Evolutionary conservation across 2,888 invertebrate genomes (phyloP).

Genomic region (Thereva nobilitata): DNA sequence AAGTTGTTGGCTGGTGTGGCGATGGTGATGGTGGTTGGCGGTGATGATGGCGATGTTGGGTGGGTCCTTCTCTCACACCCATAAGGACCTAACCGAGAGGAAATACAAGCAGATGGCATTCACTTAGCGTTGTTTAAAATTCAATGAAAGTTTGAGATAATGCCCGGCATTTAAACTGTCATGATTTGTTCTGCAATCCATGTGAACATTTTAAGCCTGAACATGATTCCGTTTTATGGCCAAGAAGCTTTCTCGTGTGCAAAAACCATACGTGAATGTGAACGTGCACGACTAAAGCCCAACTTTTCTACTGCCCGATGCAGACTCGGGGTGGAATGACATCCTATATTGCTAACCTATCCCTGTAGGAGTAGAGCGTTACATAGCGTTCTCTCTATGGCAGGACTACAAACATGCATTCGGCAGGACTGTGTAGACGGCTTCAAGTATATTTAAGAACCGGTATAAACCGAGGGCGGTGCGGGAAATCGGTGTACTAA

Average conservation of each 20-base stretch:
- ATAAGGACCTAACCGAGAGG: no score
- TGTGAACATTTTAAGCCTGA: constrained; percentile 24
- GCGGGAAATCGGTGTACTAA: background rate
- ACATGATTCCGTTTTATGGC: constrained; percentile 32
- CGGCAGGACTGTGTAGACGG: background rate
- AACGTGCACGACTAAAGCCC: no score
- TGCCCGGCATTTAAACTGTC: constrained; percentile 14
- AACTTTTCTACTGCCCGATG: background rate
- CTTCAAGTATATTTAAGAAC: background rate
- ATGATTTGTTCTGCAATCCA: constrained; percentile 27
- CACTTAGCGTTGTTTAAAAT: constrained; percentile 8
- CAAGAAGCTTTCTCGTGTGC: constrained; percentile 31
- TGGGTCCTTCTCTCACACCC: no score
- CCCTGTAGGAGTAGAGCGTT: no score
- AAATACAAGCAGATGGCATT: no score
- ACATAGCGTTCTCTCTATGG: no score
- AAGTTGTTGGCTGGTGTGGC: no score
- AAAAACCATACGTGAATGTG: constrained; percentile 11
- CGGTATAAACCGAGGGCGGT: background rate
- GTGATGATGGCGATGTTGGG: no score
- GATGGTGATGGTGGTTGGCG: no score
- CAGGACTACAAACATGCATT: no score
- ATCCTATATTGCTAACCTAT: background rate
- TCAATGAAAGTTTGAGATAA: constrained; percentile 19
- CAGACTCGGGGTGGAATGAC: constrained; percentile 4